Conservation (phyloP, 2,113 vertebrate species). For the Marmota flaviventris region DNA sequence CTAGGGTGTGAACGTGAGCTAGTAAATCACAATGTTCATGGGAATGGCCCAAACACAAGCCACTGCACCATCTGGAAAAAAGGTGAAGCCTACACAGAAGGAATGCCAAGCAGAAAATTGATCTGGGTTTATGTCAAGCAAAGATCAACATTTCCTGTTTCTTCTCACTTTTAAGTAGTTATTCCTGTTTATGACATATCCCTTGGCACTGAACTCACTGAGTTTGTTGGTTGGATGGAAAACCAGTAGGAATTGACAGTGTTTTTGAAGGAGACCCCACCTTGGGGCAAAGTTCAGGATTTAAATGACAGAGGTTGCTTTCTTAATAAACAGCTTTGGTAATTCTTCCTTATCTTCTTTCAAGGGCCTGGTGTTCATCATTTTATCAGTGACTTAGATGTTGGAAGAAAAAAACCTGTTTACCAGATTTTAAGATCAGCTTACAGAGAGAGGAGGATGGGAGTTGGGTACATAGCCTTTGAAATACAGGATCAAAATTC, state of each 20-base stretch:
- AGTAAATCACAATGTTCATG: not conserved
- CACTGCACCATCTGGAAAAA: not conserved
- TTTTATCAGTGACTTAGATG: not conserved
- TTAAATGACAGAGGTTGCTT: not conserved
- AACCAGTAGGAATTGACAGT: not conserved
- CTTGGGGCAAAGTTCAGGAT: not conserved
- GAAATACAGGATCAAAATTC: slow-evolving; percentile 5
- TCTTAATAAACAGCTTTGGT: not conserved
- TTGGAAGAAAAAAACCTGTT: not conserved
- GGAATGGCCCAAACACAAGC: not conserved
- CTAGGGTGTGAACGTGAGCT: not conserved
- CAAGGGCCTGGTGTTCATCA: not conserved
- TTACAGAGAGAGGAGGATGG: not conserved
- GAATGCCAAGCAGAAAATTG: not conserved
- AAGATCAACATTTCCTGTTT: not conserved
- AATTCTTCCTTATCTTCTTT: not conserved
- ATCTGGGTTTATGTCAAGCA: not conserved
- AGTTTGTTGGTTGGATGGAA: not conserved
- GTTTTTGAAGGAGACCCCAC: not conserved
- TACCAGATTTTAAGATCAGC: slow-evolving; percentile 12
- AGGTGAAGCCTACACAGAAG: not conserved
- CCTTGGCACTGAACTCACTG: not conserved
- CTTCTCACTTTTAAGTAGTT: slow-evolving; percentile 1
- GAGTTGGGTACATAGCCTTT: not conserved
- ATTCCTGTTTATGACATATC: not conserved